phyloP scores from a whole-genome alignment of 2,888 invertebrate genomes.

The Linyphia triangularis region DNA sequence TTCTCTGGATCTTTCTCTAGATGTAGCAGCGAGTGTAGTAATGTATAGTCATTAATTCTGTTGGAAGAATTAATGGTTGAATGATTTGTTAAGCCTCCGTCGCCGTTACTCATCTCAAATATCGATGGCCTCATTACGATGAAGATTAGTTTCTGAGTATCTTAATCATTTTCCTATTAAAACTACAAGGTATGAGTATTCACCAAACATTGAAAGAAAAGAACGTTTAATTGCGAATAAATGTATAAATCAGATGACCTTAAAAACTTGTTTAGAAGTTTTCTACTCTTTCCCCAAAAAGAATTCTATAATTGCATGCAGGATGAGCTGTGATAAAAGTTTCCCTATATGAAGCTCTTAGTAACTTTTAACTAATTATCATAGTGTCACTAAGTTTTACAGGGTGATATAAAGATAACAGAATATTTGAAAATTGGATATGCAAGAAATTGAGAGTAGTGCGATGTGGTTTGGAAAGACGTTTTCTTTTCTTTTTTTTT shows the following conservation, averaged over 20 bases:
- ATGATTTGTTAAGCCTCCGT: not conserved
- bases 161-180: constrained; percentile 12
- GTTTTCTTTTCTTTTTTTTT: too few species aligned
- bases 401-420: too few species aligned
- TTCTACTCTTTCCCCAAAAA: too few species aligned
- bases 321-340: too few species aligned
- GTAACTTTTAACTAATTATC: too few species aligned
- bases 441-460: too few species aligned
- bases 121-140: constrained; percentile 11
- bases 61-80: constrained; percentile 33
- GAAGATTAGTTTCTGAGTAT: constrained; percentile 18
- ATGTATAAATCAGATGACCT: not conserved
- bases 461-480: too few species aligned
- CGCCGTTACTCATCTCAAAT: not conserved
- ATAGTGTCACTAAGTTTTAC: too few species aligned
- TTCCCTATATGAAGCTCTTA: too few species aligned
- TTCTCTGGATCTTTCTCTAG: not conserved
- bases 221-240: not conserved
- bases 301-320: too few species aligned
- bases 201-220: not conserved
- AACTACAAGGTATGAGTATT: not conserved
- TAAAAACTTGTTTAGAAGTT: not conserved
- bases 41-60: constrained; percentile 24
- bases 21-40: not conserved
- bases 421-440: too few species aligned